Evolutionary conservation across 2,888 invertebrate species (phyloP), one percentile per base, ranked within the genome.

Genomic region (Drosophila phalerata): DNA sequence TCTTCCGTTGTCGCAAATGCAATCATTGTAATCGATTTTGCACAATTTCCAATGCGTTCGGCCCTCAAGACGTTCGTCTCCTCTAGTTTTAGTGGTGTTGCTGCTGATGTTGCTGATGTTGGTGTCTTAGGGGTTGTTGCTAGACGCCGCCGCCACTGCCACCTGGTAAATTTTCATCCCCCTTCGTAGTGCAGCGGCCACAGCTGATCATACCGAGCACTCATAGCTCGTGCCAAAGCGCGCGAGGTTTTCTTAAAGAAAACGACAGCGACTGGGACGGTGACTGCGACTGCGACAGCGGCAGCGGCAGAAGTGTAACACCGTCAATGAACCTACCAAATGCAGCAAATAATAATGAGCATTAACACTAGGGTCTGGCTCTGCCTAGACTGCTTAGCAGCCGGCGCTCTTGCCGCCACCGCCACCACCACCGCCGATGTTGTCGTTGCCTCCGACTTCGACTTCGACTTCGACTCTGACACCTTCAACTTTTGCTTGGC

Each of bases 21-120:
- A 89, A 87, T 85, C 89, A 89, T 85, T 85, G 89, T 85, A 85
- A 85, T 85, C 85, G 85, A 85, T 85, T 85, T 85, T 85, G 85
- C 85, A 85, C 89, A 85, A 85, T 85, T 89, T 87, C 89, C 77
- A 85, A 87, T 87, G 88, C 80, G 45, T 62, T 73, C 68, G 75
- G 66, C 80, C 69, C 77, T 89, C 69, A 84, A 85, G 89, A 85
- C 74, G 63, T 47, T 70, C 55, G 5, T 13, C 43, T 37, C 60
- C 34, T 53, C 61, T 37, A 13, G 19, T 13, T 19, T 13, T 6
- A 6, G 30, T 10, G 15, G 10, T 9, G 38, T n/a, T 42, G 17
- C 42, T 15, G 19, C 51, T 48, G 34, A 19, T n/a, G 25, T 15
- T 25, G 1, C 32, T 60, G 47, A 42, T 49, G 19, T 28, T 30